Conservation (phyloP, 2,113 vertebrate genomes). For the Sinocyclocheilus anshuiensis region DNA sequence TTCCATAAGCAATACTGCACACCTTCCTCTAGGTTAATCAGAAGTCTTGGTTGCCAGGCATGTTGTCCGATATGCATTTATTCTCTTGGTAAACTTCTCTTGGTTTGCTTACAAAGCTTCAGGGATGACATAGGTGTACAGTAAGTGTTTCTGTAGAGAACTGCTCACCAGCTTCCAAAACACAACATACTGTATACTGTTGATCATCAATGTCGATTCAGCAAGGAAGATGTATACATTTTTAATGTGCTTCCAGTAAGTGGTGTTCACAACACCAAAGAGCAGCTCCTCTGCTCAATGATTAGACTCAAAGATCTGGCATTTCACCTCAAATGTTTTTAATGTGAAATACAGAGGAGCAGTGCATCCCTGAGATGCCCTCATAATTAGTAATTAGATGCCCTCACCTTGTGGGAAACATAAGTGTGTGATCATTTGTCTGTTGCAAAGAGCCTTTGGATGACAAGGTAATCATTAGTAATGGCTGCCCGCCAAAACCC, state of each 20-base stretch:
- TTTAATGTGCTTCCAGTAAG: conserved; percentile 37
- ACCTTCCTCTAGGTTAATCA: conserved; percentile 28
- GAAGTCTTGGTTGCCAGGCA: conserved; percentile 7
- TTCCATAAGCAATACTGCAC: conserved; percentile 1
- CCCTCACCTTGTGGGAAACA: conserved; percentile 34
- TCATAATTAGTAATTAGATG: conserved; percentile 49
- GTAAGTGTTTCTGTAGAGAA: background rate
- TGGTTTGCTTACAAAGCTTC: background rate
- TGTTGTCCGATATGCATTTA: background rate
- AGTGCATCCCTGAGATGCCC: conserved; percentile 37
- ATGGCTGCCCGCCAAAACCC: background rate
- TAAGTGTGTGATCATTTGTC: conserved; percentile 35
- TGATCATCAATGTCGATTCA: background rate
- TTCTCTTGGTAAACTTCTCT: background rate
- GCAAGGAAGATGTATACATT: conserved; percentile 15
- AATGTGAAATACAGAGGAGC: conserved; percentile 11
- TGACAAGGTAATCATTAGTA: conserved; percentile 30
- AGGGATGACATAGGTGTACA: background rate
- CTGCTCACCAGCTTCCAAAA: background rate
- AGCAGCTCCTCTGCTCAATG: conserved; percentile 12
- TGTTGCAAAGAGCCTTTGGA: conserved; percentile 34
- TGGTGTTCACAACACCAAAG: conserved; percentile 8
- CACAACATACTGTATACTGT: background rate
- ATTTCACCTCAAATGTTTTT: conserved; percentile 3
- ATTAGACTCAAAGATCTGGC: conserved; percentile 7